Evolutionary conservation across 2,113 vertebrate genomes (phyloP).

Genomic region (Sigmodon hispidus): DNA sequence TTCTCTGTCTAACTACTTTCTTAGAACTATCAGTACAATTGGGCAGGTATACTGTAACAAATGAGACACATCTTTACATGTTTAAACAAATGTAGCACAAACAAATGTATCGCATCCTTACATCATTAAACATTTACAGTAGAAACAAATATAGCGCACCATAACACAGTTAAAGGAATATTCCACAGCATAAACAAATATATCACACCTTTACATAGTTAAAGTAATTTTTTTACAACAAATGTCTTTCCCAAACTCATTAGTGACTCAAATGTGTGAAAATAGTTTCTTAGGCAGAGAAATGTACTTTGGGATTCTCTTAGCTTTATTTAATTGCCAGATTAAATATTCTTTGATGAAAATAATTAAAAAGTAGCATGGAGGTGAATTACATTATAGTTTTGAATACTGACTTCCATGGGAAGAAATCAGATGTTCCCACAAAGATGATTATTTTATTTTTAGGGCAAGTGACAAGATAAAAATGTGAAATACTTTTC

Average conservation of each 20-base stretch:
- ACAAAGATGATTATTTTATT: background rate
- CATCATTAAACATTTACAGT: too few relatives aligned
- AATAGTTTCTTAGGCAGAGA: background rate
- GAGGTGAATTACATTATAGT: background rate
- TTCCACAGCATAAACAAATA: too few relatives aligned
- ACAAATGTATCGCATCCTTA: background rate
- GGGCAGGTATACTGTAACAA: background rate
- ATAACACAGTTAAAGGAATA: too few relatives aligned
- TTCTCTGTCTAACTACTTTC: background rate
- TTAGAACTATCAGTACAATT: background rate
- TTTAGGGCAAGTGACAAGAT: background rate
- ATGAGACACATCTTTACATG: background rate
- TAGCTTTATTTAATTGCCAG: background rate
- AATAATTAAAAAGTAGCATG: conserved; percentile 31
- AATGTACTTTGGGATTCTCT: background rate
- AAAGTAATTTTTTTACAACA: background rate
- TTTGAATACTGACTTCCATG: background rate
- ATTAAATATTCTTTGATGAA: conserved; percentile 32
- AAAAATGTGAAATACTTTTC: background rate
- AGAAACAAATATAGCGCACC: background rate
- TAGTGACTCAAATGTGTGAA: background rate
- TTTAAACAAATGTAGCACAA: background rate
- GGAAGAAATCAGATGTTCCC: background rate
- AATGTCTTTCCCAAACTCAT: background rate
- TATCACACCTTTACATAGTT: background rate